Evolutionary conservation across 1,140 invertebrate genomes (phyloP).

Genomic region (Argopecten irradians): DNA sequence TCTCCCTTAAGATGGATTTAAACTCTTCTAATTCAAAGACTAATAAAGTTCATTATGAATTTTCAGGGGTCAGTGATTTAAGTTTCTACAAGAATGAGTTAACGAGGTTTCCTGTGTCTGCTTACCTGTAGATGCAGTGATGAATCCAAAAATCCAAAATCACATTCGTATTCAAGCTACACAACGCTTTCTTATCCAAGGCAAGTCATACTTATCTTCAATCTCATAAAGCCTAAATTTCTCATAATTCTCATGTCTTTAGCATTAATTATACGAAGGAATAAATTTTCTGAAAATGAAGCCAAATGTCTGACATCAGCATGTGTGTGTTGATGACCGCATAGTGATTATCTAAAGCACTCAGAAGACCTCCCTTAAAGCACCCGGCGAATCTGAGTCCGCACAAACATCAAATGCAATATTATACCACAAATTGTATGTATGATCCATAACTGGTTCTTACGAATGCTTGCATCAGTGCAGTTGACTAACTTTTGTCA

Average conservation of each 20-base stretch:
- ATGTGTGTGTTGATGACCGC: not conserved
- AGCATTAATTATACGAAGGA: not conserved
- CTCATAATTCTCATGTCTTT: not conserved
- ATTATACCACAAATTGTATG: not conserved
- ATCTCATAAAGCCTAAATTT: not conserved
- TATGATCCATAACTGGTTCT: not conserved
- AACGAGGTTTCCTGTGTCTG: no score
- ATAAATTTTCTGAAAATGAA: not conserved
- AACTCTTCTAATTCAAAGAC: no score
- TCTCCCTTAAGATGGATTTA: no score
- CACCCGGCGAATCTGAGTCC: not conserved
- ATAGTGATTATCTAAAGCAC: not conserved
- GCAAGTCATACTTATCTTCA: no score
- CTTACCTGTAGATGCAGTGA: no score
- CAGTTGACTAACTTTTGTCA: conserved; percentile 18
- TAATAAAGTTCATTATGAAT: no score
- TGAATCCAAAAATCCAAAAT: no score
- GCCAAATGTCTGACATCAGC: not conserved
- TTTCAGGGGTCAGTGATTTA: no score
- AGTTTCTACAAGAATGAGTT: no score
- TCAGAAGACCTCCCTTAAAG: not conserved
- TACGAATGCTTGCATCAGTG: not conserved
- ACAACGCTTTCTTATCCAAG: no score
- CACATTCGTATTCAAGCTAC: not conserved
- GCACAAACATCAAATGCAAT: not conserved